Conservation (phyloP, 2,113 vertebrate genomes). For the Rafetus swinhoei region DNA sequence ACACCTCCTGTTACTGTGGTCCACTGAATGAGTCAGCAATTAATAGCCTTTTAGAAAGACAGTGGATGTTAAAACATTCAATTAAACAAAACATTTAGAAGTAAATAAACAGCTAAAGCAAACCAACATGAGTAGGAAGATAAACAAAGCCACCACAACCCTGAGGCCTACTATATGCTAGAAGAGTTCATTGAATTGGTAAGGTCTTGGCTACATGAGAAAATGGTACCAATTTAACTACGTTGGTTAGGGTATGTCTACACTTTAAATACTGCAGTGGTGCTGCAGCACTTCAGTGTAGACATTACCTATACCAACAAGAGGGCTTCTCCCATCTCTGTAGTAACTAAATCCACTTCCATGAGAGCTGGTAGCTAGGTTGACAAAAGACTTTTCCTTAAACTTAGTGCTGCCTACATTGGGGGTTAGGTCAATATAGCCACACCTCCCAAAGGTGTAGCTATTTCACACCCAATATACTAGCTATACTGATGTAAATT, state of each 20-base stretch:
- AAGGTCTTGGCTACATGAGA: neutral
- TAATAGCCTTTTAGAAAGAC: neutral
- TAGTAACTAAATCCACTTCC: neutral
- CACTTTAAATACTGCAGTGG: neutral
- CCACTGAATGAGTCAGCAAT: neutral
- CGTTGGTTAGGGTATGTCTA: neutral
- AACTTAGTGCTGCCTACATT: neutral
- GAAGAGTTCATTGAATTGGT: neutral
- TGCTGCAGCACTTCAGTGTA: neutral
- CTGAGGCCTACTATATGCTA: neutral
- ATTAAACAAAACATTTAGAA: conserved; percentile 23
- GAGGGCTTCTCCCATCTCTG: neutral
- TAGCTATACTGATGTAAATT: neutral
- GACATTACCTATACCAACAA: neutral
- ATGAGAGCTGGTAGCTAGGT: neutral
- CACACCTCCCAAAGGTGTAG: neutral
- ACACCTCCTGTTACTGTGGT: neutral
- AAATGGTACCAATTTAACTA: neutral
- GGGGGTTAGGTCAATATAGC: neutral
- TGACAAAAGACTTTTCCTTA: neutral
- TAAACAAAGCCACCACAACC: conserved; percentile 19
- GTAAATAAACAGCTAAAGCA: conserved; percentile 13
- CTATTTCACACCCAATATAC: neutral
- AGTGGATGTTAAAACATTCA: conserved; percentile 40
- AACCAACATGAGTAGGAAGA: neutral